phyloP scores from a whole-genome alignment of 2,797 vertebrate genomes.

The Capromys pilorides region DNA sequence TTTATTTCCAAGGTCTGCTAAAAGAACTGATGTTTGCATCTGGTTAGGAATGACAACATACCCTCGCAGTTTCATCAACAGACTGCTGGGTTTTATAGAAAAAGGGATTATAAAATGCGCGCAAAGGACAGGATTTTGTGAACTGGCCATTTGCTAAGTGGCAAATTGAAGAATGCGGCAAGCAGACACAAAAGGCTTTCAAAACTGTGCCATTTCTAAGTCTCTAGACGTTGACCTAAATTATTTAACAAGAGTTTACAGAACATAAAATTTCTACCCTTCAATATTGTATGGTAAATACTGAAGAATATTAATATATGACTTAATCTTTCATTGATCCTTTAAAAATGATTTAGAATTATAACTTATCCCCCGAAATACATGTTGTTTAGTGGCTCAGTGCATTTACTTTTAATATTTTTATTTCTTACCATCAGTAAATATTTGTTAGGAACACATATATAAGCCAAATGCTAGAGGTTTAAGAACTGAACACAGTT shows the following conservation, averaged over 20 bases:
- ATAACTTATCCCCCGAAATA: neutral
- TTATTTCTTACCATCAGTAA: conserved; percentile 11
- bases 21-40: conserved; percentile 49
- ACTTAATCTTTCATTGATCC: neutral
- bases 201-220: conserved; percentile 8
- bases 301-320: neutral
- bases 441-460: conserved; percentile 1
- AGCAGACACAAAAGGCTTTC: neutral
- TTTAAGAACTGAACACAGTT: neutral
- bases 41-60: conserved; percentile 51
- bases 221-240: neutral
- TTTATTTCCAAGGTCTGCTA: conserved; percentile 54
- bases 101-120: neutral
- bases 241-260: conserved; percentile 9
- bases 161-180: neutral
- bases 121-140: conserved; percentile 4
- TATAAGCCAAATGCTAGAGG: neutral
- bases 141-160: neutral
- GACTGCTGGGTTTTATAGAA: neutral
- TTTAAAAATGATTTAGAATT: neutral
- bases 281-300: neutral
- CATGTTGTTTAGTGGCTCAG: neutral
- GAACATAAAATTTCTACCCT: conserved; percentile 18
- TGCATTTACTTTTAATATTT: neutral
- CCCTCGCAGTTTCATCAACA: neutral